Percentiles rank a stretch among this genome's conserved stretches.
phyloP scores from a whole-genome alignment of 2,888 invertebrate genomes.

The Steinernema carpocapsae region DNA sequence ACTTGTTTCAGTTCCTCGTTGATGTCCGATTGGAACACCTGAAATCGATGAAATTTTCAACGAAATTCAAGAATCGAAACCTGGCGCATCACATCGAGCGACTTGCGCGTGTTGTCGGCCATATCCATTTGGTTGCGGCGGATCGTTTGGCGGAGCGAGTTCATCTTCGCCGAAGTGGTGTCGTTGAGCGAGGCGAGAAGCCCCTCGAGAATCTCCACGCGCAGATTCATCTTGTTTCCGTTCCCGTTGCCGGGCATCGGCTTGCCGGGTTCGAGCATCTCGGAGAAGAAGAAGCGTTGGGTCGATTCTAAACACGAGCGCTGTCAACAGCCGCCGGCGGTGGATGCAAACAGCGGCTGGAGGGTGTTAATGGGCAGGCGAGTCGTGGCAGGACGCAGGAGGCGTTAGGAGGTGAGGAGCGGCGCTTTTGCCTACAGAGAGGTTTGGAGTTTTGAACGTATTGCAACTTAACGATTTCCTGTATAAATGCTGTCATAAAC shows the following conservation, averaged over 20 bases:
- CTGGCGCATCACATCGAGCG: constrained; percentile 62
- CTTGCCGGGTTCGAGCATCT: background rate
- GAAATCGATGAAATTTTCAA: background rate
- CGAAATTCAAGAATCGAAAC: too few relatives aligned
- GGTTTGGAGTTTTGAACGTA: too few relatives aligned
- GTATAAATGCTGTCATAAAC: too few relatives aligned
- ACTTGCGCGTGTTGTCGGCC: constrained; percentile 59
- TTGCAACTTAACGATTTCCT: too few relatives aligned
- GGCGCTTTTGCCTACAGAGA: too few relatives aligned
- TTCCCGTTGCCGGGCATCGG: constrained; percentile 57
- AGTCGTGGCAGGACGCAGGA: background rate
- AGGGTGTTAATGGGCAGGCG: too few relatives aligned
- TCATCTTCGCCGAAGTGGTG: constrained; percentile 50
- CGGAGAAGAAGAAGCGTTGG: background rate
- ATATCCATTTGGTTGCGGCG: constrained; percentile 60
- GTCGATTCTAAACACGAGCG: background rate
- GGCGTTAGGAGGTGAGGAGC: background rate
- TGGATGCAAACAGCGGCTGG: background rate
- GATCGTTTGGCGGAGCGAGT: constrained; percentile 57
- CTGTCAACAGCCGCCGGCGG: constrained; percentile 8
- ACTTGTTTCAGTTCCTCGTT: constrained; percentile 60
- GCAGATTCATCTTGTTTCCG: constrained; percentile 65
- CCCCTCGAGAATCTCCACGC: constrained; percentile 60
- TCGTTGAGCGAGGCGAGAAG: constrained; percentile 51
- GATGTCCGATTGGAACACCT: constrained; percentile 61